These are phyloP conservation scores for Acyrthosiphon pisum DNA, from an alignment of 1,140 invertebrate species.

Conservation along the genomic window DNA sequence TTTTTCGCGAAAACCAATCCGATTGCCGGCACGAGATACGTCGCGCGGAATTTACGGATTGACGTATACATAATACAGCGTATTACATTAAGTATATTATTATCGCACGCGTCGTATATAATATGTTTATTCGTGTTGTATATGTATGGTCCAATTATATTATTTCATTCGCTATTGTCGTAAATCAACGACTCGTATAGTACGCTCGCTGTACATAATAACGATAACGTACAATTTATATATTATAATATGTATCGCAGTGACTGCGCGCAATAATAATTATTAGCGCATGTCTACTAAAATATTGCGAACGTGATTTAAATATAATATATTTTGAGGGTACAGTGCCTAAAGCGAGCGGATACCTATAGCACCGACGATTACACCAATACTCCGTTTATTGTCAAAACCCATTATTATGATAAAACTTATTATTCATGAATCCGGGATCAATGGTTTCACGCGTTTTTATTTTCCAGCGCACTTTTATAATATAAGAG, in stretches of 20 bases:
- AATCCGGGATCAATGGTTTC: too few species aligned
- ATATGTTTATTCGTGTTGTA: not conserved
- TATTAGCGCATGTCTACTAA: not conserved
- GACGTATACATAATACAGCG: not conserved
- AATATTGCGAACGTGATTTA: not conserved
- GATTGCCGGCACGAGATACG: not conserved
- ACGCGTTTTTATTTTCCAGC: too few species aligned
- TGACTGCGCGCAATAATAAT: too few species aligned
- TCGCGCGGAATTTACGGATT: not conserved
- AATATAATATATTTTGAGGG: too few species aligned
- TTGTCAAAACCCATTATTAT: too few species aligned
- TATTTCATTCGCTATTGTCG: not conserved
- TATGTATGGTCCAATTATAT: not conserved
- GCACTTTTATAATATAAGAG: too few species aligned
- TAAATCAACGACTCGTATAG: not conserved
- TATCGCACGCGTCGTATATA: not conserved
- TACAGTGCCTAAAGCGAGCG: too few species aligned
- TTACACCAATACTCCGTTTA: too few species aligned
- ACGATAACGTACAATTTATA: not conserved
- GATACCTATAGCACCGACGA: too few species aligned
- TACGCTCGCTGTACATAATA: not conserved
- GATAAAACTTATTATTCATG: too few species aligned
- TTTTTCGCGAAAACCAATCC: slow-evolving; percentile 7
- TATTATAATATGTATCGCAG: not conserved
- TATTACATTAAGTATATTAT: not conserved